These are phyloP conservation scores for Salticus scenicus DNA, from an alignment of 2,888 invertebrate genomes.

Conservation along the genomic window DNA sequence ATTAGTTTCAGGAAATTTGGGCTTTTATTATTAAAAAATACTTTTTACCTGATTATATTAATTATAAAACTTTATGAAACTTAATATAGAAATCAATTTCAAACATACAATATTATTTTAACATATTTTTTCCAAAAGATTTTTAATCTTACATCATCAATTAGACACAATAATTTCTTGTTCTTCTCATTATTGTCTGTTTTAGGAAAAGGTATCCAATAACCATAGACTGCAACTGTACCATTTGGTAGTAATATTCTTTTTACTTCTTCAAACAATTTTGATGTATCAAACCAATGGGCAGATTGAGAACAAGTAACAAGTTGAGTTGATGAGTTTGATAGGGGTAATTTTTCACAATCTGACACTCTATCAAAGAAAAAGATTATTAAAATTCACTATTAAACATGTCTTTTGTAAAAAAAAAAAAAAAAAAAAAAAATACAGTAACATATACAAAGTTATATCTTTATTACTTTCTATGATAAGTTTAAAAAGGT, in stretches of 20 bases:
- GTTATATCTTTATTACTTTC: not conserved
- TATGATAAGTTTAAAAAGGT: too few species aligned
- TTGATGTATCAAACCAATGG: conserved; percentile 67
- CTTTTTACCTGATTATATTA: too few species aligned
- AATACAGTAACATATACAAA: not conserved
- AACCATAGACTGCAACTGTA: conserved; percentile 65
- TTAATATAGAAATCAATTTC: too few species aligned
- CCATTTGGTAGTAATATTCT: conserved; percentile 59
- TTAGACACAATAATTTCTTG: conserved; percentile 19
- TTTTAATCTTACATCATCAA: conserved; percentile 20
- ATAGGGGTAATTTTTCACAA: conserved; percentile 38
- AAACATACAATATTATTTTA: too few species aligned
- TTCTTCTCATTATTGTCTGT: conserved; percentile 25
- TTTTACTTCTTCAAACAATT: conserved; percentile 60
- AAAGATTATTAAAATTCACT: not conserved
- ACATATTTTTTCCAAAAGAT: too few species aligned
- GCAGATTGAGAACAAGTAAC: conserved; percentile 61
- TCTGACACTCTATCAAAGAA: conserved; percentile 10
- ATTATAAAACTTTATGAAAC: too few species aligned
- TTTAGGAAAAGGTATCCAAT: conserved; percentile 64
- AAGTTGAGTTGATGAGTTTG: conserved; percentile 43
- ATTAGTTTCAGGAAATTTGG: too few species aligned
- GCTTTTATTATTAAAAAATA: too few species aligned
- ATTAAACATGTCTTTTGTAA: not conserved
- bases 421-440: not conserved